Evolutionary conservation across 2,888 invertebrate genomes (phyloP), one percentile per base, ranked within the genome.

Genomic region (Erpobdella octoculata): DNA sequence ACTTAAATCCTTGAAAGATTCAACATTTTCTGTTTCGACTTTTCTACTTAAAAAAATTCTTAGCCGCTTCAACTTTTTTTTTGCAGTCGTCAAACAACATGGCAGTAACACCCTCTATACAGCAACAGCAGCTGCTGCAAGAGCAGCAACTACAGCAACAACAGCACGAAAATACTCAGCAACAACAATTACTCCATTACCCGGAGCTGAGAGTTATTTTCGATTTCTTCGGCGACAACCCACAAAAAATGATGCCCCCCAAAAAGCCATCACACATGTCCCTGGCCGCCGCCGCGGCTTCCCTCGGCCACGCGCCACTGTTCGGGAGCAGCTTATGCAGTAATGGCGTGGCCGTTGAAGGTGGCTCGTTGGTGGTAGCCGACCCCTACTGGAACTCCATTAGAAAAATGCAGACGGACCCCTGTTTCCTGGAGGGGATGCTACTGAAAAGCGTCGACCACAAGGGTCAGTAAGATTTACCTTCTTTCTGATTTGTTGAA

Each of bases 381-480:
- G 72, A 72, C 36, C 72, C 72, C 4, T 72, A 72, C 36, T 72
- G 72, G 72, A 69, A 61, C 31, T 70, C 70, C 53, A 72, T 72
- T 18, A 38, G 72, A 9, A 61, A 38, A 15, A 74, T 74, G 74
- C 66, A 72, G 68, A 65, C 75, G 53, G 77, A 78, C 53, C 64
- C 74, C 2, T 77, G 78, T 67, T 79, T 79, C 71, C 70, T 78
- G 48, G 79, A 79, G 71, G 79, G 79, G n/a, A 78, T 79, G 65
- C 74, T 79, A 48, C 76, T 79, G 37, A 78, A 77, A 72, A 76
- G 76, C 37, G 72, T 79, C 38, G 78, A 79, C 58, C 73, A 71
- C 21, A 76, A 76, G 53, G 75, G 79, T 79, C 73, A 75, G 78
- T 78, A 33, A 38, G 28, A 15, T 33, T 37, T 53, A n/a, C 18